Base-by-base conservation (phyloP, 2,113 vertebrate genomes). In the Syngnathoides biaculeatus region DNA sequence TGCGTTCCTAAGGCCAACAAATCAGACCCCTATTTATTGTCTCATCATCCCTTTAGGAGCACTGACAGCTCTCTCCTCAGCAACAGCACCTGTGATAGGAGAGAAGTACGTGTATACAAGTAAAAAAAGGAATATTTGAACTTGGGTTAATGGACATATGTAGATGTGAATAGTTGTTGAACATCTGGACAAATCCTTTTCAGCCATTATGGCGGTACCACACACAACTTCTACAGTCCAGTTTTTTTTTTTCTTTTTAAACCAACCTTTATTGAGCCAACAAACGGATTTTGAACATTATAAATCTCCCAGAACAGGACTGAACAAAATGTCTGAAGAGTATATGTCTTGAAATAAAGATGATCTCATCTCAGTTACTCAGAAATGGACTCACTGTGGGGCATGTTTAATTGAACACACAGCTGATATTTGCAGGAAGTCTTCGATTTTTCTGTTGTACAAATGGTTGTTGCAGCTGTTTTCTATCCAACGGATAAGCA, bases 81-180 rank as follows among this genome's bases (percentile, higher is more conserved):
- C 50, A 14, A 61, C 12, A 24, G 45, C 64, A 58, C 55, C 30
- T 9, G 55, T 68, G 48, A 65, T 24, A 47, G 6, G 22, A 26
- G 9, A n/a, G 9, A 42, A 40, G 7, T 61, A 11, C 22, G 47
- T n/a, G 35, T 39, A 30, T 8, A 24, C 14, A 62, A 67, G 56
- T 70, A 50, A 63, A 14, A n/a, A 53, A 26, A 27, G 62, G 62
- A 40, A 68, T 52, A 26, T 39, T 15, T 17, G 12, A 56, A 22
- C 26, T 67, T 42, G 30, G 26, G 42, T 68, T 71, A 69, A 74
- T 52, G 65, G 78, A 69, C 42, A 79, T 42, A 61, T 3, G 2
- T 14, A 20, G 38, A 67, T 52, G 22, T 56, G 63, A 9, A 57
- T 27, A 55, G 43, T 19, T 53, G 68, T 66, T 70, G 47, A 71